Percentiles rank a stretch among this genome's conserved stretches.
These are phyloP conservation scores for Oscheius sp. DNA, from an alignment of 1,140 invertebrate species.

Conservation along the genomic window DNA sequence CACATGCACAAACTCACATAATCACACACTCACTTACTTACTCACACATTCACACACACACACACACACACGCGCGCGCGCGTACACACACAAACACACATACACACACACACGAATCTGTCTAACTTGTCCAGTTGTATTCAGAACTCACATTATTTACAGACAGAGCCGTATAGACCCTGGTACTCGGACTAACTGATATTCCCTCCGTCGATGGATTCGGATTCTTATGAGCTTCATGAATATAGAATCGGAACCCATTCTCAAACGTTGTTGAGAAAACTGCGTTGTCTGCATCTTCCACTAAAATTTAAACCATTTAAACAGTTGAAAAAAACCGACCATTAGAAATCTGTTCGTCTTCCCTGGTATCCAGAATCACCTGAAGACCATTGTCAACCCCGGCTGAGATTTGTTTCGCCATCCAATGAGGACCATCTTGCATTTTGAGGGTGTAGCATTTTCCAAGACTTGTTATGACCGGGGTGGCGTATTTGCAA, in stretches of 20 bases:
- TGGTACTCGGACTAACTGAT: not conserved
- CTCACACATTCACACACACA: too few species aligned
- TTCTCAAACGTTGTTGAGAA: conserved; percentile 3
- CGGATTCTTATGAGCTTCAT: not conserved
- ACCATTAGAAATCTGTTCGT: not conserved
- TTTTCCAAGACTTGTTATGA: conserved; percentile 15
- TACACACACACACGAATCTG: too few species aligned
- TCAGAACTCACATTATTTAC: not conserved
- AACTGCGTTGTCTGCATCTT: not conserved
- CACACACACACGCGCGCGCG: too few species aligned
- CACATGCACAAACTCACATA: too few species aligned
- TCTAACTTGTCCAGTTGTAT: too few species aligned
- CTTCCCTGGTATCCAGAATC: conserved; percentile 5
- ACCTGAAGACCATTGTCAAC: conserved; percentile 14
- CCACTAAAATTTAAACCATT: not conserved
- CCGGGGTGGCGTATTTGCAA: conserved; percentile 18
- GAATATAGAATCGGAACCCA: conserved; percentile 27
- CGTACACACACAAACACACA: too few species aligned
- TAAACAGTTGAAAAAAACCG: conserved; percentile 2
- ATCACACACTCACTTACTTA: too few species aligned
- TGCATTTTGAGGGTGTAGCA: conserved; percentile 22
- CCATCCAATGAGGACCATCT: conserved; percentile 5
- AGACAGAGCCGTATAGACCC: not conserved
- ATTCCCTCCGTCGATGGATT: not conserved
- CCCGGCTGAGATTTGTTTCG: not conserved